Evolutionary conservation across 2,888 invertebrate species (phyloP).

Genomic region (Eupithecia exiguata): DNA sequence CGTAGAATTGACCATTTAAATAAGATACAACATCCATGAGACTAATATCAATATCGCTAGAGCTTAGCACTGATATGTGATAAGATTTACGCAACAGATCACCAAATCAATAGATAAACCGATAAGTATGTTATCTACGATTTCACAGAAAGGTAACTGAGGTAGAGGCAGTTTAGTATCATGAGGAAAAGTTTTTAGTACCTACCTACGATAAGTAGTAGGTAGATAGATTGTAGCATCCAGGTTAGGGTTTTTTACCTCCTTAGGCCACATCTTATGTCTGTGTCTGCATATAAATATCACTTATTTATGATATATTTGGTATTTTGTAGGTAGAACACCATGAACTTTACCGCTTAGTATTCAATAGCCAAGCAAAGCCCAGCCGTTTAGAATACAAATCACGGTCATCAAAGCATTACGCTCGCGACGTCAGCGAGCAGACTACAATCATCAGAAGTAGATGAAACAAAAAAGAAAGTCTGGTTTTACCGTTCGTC

Average conservation of each 20-base stretch:
- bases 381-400: conserved; percentile 4
- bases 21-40: background rate
- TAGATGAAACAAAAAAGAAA: conserved; percentile 76
- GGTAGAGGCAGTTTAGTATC: background rate
- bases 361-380: conserved; percentile 2
- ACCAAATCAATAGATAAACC: conserved; percentile 26
- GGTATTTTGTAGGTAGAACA: background rate
- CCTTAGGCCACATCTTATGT: background rate
- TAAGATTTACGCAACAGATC: conserved; percentile 17
- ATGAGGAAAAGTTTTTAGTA: background rate
- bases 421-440: conserved; percentile 26
- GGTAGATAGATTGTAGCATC: background rate
- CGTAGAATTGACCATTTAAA: conserved; percentile 1
- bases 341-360: background rate
- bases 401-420: conserved; percentile 36
- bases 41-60: background rate
- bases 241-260: background rate
- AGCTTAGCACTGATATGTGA: conserved; percentile 20
- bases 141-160: background rate
- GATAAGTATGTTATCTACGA: background rate
- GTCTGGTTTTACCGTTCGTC: conserved; percentile 74
- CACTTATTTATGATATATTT: background rate
- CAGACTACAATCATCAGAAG: conserved; percentile 50
- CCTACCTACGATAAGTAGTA: background rate
- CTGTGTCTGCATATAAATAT: background rate